These are phyloP conservation scores for Neelides sp. DNA, from an alignment of 1,140 invertebrate species.

Conservation along the genomic window DNA sequence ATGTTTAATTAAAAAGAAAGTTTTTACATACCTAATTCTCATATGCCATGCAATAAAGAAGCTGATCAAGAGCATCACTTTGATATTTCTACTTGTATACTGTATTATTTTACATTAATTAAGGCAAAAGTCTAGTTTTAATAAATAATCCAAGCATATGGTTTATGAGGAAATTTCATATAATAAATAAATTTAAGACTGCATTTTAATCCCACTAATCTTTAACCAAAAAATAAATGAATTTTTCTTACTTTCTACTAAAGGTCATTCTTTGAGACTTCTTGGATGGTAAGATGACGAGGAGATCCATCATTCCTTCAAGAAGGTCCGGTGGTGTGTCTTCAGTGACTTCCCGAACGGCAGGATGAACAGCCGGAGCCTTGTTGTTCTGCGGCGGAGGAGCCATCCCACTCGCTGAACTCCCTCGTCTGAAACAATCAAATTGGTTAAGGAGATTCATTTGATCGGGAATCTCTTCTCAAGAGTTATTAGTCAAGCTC, in stretches of 20 bases:
- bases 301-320: slow-evolving; percentile 59
- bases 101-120: too few relatives aligned
- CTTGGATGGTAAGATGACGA: slow-evolving; percentile 53
- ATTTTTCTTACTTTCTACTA: slow-evolving; percentile 48
- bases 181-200: too few relatives aligned
- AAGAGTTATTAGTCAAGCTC: not conserved
- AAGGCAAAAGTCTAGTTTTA: too few relatives aligned
- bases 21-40: too few relatives aligned
- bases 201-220: too few relatives aligned
- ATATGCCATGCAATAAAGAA: too few relatives aligned
- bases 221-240: too few relatives aligned
- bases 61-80: too few relatives aligned
- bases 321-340: slow-evolving; percentile 61
- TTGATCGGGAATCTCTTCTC: not conserved
- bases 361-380: slow-evolving; percentile 18
- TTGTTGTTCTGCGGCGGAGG: slow-evolving; percentile 19
- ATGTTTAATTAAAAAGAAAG: too few relatives aligned
- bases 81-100: too few relatives aligned
- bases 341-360: slow-evolving; percentile 45
- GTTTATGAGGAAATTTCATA: too few relatives aligned
- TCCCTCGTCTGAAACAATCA: slow-evolving; percentile 1
- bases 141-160: too few relatives aligned
- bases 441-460: not conserved
- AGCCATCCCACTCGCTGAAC: slow-evolving; percentile 14
- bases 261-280: slow-evolving; percentile 49